phyloP scores from a whole-genome alignment of 2,888 invertebrate species.

The Lamellibrachia columna region DNA sequence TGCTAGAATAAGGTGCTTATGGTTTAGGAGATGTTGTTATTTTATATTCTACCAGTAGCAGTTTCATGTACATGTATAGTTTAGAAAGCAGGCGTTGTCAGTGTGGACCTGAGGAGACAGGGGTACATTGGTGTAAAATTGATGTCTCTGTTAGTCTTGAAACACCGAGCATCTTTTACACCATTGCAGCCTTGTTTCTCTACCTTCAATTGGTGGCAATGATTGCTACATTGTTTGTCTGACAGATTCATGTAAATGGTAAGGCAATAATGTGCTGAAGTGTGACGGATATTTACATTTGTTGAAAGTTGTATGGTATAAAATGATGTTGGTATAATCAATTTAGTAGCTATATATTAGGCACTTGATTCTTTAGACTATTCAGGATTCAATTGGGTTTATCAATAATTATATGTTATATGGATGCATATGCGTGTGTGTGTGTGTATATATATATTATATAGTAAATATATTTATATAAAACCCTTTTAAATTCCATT shows the following conservation, averaged over 20 bases:
- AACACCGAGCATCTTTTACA: slow-evolving; percentile 45
- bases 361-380: no score
- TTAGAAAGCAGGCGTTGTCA: background rate
- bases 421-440: no score
- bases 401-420: no score
- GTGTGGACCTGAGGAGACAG: background rate
- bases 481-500: no score
- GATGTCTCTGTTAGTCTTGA: slow-evolving; percentile 44
- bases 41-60: no score
- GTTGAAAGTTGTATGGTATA: background rate
- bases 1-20: no score
- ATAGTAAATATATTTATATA: no score
- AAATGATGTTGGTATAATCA: background rate
- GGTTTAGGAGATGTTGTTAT: no score
- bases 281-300: background rate
- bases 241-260: background rate
- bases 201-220: background rate
- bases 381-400: no score
- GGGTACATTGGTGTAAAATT: slow-evolving; percentile 64
- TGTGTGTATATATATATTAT: no score
- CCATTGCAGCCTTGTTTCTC: slow-evolving; percentile 31
- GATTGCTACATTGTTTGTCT: background rate
- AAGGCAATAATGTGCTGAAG: background rate
- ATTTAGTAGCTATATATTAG: background rate
- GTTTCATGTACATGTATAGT: no score